phyloP scores from a whole-genome alignment of 2,113 vertebrate genomes.

The Mastomys coucha region DNA sequence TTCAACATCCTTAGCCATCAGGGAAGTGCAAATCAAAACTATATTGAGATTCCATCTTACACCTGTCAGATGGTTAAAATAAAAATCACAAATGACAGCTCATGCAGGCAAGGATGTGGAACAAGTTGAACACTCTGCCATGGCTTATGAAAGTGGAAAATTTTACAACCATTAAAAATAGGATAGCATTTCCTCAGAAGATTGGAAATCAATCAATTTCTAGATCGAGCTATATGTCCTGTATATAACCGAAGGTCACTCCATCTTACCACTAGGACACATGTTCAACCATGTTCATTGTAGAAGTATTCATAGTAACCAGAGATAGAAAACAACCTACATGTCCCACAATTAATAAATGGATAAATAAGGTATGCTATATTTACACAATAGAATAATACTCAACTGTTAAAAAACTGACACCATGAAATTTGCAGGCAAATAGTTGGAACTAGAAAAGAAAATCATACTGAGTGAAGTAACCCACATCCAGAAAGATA shows the following conservation, averaged over 20 bases:
- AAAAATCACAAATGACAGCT: background rate
- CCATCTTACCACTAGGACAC: background rate
- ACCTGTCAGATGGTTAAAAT: background rate
- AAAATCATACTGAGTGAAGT: background rate
- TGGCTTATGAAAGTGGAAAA: background rate
- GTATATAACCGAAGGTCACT: background rate
- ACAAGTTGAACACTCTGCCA: background rate
- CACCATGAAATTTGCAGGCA: background rate
- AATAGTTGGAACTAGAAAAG: background rate
- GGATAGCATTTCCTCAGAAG: background rate
- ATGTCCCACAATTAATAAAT: background rate
- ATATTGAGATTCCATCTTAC: background rate
- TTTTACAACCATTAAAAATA: background rate
- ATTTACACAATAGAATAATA: background rate
- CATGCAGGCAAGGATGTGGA: background rate
- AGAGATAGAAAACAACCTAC: background rate
- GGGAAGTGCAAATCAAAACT: background rate
- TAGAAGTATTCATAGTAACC: background rate
- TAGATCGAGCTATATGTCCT: background rate
- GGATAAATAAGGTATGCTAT: background rate
- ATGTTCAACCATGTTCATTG: background rate
- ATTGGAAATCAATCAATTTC: background rate
- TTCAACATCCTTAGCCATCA: background rate
- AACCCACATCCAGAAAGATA: background rate
- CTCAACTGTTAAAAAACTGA: background rate